These are phyloP conservation scores for Lasioglossum calceatum DNA, from an alignment of 2,888 invertebrate species.

Conservation along the genomic window DNA sequence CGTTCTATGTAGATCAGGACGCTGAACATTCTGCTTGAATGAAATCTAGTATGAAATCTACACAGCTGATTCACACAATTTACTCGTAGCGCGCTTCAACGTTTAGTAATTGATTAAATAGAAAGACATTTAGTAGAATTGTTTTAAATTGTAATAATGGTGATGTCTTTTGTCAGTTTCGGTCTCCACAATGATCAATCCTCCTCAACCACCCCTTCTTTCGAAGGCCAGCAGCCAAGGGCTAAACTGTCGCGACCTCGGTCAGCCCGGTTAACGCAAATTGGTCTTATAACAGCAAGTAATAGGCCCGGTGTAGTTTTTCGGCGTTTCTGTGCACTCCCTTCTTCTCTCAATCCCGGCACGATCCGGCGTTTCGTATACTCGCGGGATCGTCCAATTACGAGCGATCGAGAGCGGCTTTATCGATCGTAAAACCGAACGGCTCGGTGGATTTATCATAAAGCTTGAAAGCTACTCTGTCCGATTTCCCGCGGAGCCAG, in stretches of 20 bases:
- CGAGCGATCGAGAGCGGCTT: slow-evolving; percentile 47
- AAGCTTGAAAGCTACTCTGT: slow-evolving; percentile 24
- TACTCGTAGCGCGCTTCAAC: too few species aligned
- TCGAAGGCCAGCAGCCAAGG: background rate
- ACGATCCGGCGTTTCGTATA: slow-evolving; percentile 45
- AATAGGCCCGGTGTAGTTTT: slow-evolving; percentile 5
- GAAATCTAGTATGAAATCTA: too few species aligned
- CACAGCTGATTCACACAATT: too few species aligned
- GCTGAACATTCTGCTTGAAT: too few species aligned
- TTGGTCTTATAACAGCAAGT: slow-evolving; percentile 28
- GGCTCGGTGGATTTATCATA: slow-evolving; percentile 28
- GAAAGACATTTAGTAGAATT: too few species aligned
- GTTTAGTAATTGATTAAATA: too few species aligned
- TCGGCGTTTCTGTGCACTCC: background rate
- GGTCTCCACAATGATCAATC: background rate
- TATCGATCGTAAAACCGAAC: slow-evolving; percentile 50
- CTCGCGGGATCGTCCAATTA: slow-evolving; percentile 51
- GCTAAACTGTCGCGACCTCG: background rate
- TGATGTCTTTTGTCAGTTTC: background rate
- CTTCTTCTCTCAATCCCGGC: background rate
- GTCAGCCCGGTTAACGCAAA: slow-evolving; percentile 27
- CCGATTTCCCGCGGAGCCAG: slow-evolving; percentile 60
- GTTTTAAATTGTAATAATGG: background rate
- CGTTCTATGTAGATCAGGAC: too few species aligned
- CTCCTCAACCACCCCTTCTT: background rate